Conservation (phyloP, 2,797 vertebrate genomes). For the Molossus alvarezi region DNA sequence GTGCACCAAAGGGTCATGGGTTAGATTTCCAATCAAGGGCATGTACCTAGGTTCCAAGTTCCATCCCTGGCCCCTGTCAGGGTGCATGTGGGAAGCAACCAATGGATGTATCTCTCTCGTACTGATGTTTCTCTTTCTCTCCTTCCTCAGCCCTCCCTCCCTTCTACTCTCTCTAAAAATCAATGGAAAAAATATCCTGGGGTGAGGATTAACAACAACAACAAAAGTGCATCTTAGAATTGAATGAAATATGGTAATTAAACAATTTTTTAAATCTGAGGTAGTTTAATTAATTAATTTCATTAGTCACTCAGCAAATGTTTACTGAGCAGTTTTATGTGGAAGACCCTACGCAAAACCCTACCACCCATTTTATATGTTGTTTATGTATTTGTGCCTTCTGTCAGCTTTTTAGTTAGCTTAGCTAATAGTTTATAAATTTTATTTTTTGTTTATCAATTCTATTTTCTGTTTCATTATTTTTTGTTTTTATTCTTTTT, state of each 20-base stretch:
- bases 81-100: no score
- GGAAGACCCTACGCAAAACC: background rate
- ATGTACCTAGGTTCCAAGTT: no score
- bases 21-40: no score
- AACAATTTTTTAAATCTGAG: background rate
- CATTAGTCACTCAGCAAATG: background rate
- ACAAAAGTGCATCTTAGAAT: background rate
- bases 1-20: no score
- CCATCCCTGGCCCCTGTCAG: no score
- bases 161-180: no score
- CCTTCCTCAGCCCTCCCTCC: no score
- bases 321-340: background rate
- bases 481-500: background rate
- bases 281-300: background rate
- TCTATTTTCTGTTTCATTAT: conserved; percentile 20
- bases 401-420: background rate
- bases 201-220: no score
- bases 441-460: background rate
- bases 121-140: no score
- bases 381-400: background rate
- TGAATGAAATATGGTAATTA: background rate
- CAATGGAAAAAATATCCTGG: no score
- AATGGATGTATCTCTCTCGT: no score
- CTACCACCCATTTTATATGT: conserved; percentile 4
- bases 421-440: conserved; percentile 17